Evolutionary conservation across 92 coral and sea anemone genomes (phyloP).

Genomic region (Muricea muricata): DNA sequence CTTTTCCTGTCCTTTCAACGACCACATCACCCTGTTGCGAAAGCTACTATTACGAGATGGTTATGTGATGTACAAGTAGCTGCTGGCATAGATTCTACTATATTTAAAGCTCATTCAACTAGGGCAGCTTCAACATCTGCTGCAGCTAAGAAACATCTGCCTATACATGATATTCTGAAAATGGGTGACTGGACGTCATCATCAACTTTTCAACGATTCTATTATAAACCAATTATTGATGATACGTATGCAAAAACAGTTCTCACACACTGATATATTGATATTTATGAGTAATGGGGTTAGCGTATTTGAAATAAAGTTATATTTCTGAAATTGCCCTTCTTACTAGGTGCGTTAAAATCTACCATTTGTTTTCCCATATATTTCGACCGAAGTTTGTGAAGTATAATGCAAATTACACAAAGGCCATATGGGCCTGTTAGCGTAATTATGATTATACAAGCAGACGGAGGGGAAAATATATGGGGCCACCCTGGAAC

Average conservation of each 20-base stretch:
- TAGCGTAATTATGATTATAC: conserved; percentile 37
- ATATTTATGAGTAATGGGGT: too few species aligned
- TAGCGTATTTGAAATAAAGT: background rate
- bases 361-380: conserved; percentile 45
- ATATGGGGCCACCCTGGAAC: conserved; percentile 25
- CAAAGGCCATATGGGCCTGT: conserved; percentile 23
- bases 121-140: conserved; percentile 69
- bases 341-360: conserved; percentile 3
- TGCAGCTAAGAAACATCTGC: conserved; percentile 33
- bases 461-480: conserved; percentile 36
- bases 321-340: background rate
- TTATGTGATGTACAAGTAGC: conserved; percentile 54
- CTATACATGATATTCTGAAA: conserved; percentile 15
- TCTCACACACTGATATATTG: too few species aligned
- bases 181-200: conserved; percentile 42
- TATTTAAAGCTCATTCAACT: conserved; percentile 70
- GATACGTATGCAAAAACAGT: too few species aligned
- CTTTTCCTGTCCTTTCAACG: conserved; percentile 28
- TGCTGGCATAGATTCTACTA: conserved; percentile 65
- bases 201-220: conserved; percentile 38
- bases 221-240: conserved; percentile 33
- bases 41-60: conserved; percentile 68
- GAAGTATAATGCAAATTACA: conserved; percentile 31
- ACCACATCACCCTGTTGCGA: conserved; percentile 72
- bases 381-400: conserved; percentile 39